These are phyloP conservation scores for Drosophila neotestacea DNA, from an alignment of 2,888 invertebrate genomes.

Conservation along the genomic window DNA sequence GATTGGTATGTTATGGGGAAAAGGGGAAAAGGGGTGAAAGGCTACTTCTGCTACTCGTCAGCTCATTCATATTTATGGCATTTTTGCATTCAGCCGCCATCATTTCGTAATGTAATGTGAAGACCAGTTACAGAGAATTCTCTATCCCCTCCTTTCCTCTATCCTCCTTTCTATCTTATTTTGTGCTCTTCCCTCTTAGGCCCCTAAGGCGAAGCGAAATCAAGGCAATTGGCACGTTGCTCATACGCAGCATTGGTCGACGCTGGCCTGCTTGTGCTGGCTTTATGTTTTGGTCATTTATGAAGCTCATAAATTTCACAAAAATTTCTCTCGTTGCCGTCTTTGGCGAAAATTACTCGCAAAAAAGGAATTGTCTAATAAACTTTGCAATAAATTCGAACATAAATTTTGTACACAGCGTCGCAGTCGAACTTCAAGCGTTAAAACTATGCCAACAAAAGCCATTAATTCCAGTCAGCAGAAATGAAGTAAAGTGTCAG, in stretches of 20 bases:
- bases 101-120: constrained; percentile 78
- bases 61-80: constrained; percentile 81
- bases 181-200: neutral
- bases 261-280: constrained; percentile 16
- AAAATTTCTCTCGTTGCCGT: constrained; percentile 55
- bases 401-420: constrained; percentile 76
- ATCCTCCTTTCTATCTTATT: constrained; percentile 9
- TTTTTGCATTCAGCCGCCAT: constrained; percentile 80
- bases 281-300: constrained; percentile 80
- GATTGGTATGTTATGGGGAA: constrained; percentile 19
- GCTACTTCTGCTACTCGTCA: constrained; percentile 66
- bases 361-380: constrained; percentile 73
- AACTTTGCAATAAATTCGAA: constrained; percentile 81
- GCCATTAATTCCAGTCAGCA: constrained; percentile 81
- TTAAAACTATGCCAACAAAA: constrained; percentile 81
- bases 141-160: neutral
- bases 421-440: constrained; percentile 71
- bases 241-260: constrained; percentile 68
- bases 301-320: constrained; percentile 80
- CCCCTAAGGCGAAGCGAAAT: constrained; percentile 49
- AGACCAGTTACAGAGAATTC: constrained; percentile 63
- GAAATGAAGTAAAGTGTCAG: constrained; percentile 81
- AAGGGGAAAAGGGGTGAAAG: constrained; percentile 4
- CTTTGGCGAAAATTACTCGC: constrained; percentile 68
- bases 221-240: constrained; percentile 80